phyloP scores from a whole-genome alignment of 1,140 invertebrate genomes.

The Drosophila lowei region DNA sequence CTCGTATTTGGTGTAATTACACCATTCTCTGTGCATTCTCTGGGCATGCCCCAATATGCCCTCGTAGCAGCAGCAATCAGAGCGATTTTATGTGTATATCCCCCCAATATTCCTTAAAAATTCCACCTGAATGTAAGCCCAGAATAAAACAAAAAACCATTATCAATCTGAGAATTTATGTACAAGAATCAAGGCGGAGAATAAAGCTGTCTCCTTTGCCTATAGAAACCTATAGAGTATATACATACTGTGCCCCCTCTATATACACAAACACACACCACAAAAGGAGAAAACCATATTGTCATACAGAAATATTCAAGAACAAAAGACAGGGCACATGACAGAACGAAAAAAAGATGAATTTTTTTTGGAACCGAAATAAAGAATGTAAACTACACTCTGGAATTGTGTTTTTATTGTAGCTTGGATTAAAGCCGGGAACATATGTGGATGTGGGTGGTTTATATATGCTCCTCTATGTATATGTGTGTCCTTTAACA shows the following conservation, averaged over 20 bases:
- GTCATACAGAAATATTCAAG: slow-evolving; percentile 22
- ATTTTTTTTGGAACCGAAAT: slow-evolving; percentile 77
- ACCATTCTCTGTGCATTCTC: slow-evolving; percentile 13
- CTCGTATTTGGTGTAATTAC: neutral
- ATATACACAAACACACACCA: neutral
- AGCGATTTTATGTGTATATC: slow-evolving; percentile 32
- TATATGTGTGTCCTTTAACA: no score
- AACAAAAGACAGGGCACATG: slow-evolving; percentile 28
- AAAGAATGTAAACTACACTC: slow-evolving; percentile 75
- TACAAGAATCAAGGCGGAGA: no score
- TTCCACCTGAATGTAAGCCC: no score
- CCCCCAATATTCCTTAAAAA: neutral
- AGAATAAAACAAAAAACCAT: slow-evolving; percentile 7
- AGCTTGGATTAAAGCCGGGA: neutral
- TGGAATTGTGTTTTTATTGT: neutral
- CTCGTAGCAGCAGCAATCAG: slow-evolving; percentile 2
- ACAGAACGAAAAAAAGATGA: slow-evolving; percentile 43
- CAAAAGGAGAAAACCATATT: slow-evolving; percentile 29
- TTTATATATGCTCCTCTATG: no score
- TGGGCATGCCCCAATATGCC: slow-evolving; percentile 17
- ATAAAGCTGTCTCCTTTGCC: no score
- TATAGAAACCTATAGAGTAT: no score
- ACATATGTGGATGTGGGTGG: no score
- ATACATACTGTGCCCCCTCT: no score
- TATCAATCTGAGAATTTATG: neutral